Conservation (phyloP, 64 coral and sea anemone species). For the Montipora efflorescens region DNA sequence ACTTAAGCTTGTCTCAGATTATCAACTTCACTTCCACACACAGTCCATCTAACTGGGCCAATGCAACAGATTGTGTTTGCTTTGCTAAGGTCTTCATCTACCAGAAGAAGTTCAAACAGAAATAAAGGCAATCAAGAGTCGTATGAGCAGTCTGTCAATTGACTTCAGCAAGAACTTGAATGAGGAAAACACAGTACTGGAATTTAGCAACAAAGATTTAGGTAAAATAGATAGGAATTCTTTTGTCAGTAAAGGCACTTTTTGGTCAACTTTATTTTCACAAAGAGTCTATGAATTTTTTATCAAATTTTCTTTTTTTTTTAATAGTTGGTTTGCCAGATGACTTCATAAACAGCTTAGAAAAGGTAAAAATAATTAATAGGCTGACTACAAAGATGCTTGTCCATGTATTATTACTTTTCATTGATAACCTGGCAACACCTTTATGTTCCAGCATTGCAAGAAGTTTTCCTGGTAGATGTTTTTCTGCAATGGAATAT, state of each 20-base stretch:
- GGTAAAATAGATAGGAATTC: constrained; percentile 5
- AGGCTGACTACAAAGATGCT: too few species aligned
- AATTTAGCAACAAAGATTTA: constrained; percentile 82
- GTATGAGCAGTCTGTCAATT: constrained; percentile 86
- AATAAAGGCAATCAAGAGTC: constrained; percentile 95
- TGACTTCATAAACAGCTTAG: constrained; percentile 85
- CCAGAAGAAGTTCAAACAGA: constrained; percentile 69
- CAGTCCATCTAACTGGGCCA: background rate
- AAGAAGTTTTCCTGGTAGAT: too few species aligned
- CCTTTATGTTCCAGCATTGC: too few species aligned
- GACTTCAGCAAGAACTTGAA: constrained; percentile 96
- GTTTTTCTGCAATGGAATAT: too few species aligned
- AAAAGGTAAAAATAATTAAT: constrained; percentile 70
- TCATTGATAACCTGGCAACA: too few species aligned
- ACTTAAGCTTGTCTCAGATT: too few species aligned
- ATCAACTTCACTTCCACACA: background rate
- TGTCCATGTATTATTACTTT: too few species aligned
- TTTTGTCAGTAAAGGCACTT: too few species aligned
- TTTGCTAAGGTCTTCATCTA: constrained; percentile 86
- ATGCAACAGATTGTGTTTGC: background rate
- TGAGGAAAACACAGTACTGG: constrained; percentile 94
- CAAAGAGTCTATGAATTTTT: background rate
- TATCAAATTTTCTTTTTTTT: constrained; percentile 5
- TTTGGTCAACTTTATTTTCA: too few species aligned
- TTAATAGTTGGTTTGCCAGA: constrained; percentile 84